phyloP scores from a whole-genome alignment of 2,797 vertebrate species.

The Poecilia gillii region DNA sequence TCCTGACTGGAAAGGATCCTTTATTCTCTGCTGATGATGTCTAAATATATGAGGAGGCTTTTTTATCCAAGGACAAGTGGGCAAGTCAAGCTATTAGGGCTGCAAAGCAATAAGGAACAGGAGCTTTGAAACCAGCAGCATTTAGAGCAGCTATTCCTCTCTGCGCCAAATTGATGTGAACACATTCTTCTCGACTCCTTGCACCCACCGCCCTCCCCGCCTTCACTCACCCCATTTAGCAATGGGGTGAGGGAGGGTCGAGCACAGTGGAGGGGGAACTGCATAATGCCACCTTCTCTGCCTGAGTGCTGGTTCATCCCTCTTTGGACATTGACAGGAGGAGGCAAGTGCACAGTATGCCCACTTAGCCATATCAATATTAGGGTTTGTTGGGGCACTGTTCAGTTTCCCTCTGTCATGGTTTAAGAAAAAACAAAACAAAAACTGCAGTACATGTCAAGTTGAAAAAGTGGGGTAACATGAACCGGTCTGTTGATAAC shows the following conservation, averaged over 20 bases:
- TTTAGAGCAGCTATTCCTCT: slow-evolving; percentile 10
- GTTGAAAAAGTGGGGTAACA: not conserved
- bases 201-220: not conserved
- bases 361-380: slow-evolving; percentile 63
- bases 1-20: slow-evolving; percentile 33
- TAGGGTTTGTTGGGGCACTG: slow-evolving; percentile 9
- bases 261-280: not conserved
- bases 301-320: slow-evolving; percentile 35
- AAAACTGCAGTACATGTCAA: slow-evolving; percentile 22
- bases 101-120: slow-evolving; percentile 12
- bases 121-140: slow-evolving; percentile 13
- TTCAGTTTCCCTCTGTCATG: slow-evolving; percentile 38
- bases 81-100: slow-evolving; percentile 37
- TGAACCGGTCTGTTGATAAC: not conserved
- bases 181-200: slow-evolving; percentile 22
- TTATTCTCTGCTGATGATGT: slow-evolving; percentile 28
- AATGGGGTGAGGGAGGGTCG: slow-evolving; percentile 1
- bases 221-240: not conserved
- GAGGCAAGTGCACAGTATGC: slow-evolving; percentile 60
- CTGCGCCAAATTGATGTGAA: slow-evolving; percentile 27
- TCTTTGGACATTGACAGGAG: slow-evolving; percentile 45
- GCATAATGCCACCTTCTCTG: slow-evolving; percentile 35
- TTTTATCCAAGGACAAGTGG: slow-evolving; percentile 15
- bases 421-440: slow-evolving; percentile 41
- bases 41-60: slow-evolving; percentile 27